These are phyloP conservation scores for Larimichthys crocea DNA, from an alignment of 2,113 vertebrate species.

Conservation along the genomic window DNA sequence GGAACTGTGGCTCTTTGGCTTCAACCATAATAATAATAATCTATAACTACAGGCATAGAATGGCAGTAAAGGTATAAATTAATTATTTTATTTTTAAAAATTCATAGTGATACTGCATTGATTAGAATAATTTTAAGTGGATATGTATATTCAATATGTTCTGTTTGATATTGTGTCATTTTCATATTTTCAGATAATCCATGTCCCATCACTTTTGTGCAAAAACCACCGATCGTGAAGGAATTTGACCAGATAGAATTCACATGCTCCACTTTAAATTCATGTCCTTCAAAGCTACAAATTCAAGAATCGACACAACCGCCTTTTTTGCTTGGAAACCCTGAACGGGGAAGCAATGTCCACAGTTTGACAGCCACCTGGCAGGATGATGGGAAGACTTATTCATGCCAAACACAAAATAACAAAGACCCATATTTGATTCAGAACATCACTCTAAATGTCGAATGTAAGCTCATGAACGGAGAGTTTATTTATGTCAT, in stretches of 20 bases:
- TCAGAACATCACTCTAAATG: conserved; percentile 38
- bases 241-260: neutral
- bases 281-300: conserved; percentile 8
- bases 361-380: neutral
- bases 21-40: no score
- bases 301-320: neutral
- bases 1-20: no score
- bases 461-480: conserved; percentile 67
- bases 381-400: conserved; percentile 53
- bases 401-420: conserved; percentile 57
- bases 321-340: no score
- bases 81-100: neutral
- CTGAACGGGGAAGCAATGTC: fast-evolving
- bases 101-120: no score
- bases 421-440: conserved; percentile 29
- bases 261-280: conserved; percentile 50
- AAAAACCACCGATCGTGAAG: neutral
- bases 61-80: no score
- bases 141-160: neutral
- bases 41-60: no score
- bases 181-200: conserved; percentile 68
- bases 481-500: neutral
- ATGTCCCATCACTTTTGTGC: conserved; percentile 65
- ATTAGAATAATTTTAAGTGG: neutral
- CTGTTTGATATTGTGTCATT: neutral